These are phyloP conservation scores for Chrysaora quinquecirrha DNA, from an alignment of 30 jellyfish, hydroid and myxozoan species.

Conservation along the genomic window DNA sequence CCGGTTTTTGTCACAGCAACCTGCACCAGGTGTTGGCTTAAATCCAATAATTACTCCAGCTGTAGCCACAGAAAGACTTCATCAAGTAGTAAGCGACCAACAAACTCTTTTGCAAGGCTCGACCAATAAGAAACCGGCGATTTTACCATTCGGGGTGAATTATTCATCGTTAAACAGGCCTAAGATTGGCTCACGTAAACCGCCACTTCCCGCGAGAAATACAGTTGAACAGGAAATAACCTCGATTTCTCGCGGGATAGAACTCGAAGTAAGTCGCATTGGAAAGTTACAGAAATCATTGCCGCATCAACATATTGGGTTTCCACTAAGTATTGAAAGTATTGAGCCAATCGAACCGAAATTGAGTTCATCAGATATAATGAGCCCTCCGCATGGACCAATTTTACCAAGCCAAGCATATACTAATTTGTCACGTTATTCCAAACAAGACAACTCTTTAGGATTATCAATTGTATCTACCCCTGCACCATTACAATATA, in stretches of 20 bases:
- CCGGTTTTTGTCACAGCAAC: slow-evolving; percentile 46
- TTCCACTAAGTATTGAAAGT: slow-evolving; percentile 1
- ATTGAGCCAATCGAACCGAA: slow-evolving; percentile 27
- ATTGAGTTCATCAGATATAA: slow-evolving; percentile 12
- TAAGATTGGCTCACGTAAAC: slow-evolving; percentile 33
- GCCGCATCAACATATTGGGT: not conserved
- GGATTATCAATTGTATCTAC: slow-evolving; percentile 85
- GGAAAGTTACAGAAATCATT: slow-evolving; percentile 7
- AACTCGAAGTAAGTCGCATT: not conserved
- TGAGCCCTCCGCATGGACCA: slow-evolving; percentile 37
- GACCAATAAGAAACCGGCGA: slow-evolving; percentile 7
- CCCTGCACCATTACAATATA: slow-evolving; percentile 79
- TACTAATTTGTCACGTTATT: slow-evolving; percentile 43
- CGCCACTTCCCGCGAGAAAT: slow-evolving; percentile 27
- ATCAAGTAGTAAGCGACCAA: not conserved
- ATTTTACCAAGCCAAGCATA: slow-evolving; percentile 40
- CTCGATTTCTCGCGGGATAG: slow-evolving; percentile 45
- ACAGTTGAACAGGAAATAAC: slow-evolving; percentile 46
- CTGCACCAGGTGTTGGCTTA: slow-evolving; percentile 43
- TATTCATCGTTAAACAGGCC: slow-evolving; percentile 57
- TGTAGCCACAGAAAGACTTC: slow-evolving; percentile 12
- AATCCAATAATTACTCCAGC: slow-evolving; percentile 69
- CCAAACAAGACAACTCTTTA: slow-evolving; percentile 23
- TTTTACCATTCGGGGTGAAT: slow-evolving; percentile 40
- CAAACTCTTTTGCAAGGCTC: not conserved